Percentiles rank a stretch among this genome's conserved stretches.
Conservation (phyloP, 2,888 invertebrate species). For the Drosophila subquinaria region DNA sequence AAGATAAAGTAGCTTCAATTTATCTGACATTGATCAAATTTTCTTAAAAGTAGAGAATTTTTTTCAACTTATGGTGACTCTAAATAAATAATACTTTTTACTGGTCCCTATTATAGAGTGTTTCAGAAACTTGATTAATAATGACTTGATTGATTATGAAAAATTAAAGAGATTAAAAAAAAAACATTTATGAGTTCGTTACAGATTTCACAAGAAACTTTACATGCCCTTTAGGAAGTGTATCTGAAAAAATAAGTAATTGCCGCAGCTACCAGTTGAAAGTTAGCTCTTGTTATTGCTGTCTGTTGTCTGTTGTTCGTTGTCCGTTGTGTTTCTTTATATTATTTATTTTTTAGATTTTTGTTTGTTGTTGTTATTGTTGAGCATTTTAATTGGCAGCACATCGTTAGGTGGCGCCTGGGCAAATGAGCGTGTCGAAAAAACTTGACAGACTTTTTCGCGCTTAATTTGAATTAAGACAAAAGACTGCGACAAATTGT, state of each 20-base stretch:
- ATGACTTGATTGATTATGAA: too few relatives aligned
- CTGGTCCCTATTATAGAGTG: too few relatives aligned
- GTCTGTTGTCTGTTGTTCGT: background rate
- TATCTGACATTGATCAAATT: too few relatives aligned
- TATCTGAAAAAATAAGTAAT: constrained; percentile 20
- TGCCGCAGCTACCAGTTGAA: constrained; percentile 35
- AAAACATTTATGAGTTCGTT: too few relatives aligned
- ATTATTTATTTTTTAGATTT: background rate
- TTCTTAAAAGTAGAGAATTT: too few relatives aligned
- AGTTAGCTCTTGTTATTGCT: constrained; percentile 15
- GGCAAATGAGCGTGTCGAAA: constrained; percentile 42
- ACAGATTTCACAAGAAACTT: background rate
- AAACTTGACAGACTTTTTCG: constrained; percentile 39
- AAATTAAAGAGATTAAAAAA: too few relatives aligned
- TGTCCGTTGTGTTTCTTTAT: constrained; percentile 4
- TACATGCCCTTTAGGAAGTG: background rate
- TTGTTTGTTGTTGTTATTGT: constrained; percentile 22
- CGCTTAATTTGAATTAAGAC: constrained; percentile 30
- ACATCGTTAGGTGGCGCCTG: constrained; percentile 50
- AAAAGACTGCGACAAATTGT: constrained; percentile 41
- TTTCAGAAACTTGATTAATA: too few relatives aligned
- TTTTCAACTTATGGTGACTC: too few relatives aligned
- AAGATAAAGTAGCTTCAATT: too few relatives aligned
- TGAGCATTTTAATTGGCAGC: constrained; percentile 50
- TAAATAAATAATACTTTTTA: too few relatives aligned